Percentiles rank a stretch among this genome's conserved stretches.
phyloP scores from a whole-genome alignment of 35 echinoderm and acorn worm species.

The Patiria miniata region DNA sequence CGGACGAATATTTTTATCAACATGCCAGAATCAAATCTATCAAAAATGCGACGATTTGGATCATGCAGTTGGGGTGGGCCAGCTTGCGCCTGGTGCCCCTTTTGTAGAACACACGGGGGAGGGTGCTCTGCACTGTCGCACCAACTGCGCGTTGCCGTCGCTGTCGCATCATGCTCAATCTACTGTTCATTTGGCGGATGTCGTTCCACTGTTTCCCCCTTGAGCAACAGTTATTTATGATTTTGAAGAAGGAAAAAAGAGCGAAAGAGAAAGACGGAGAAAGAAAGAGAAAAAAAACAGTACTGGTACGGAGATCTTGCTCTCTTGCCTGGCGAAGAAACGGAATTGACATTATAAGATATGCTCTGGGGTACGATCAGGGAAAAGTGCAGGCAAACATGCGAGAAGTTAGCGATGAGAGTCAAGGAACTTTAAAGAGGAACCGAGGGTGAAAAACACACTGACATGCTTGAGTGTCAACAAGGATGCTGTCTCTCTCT shows the following conservation, averaged over 20 bases:
- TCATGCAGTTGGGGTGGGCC: no score
- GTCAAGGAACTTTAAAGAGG: conserved; percentile 27
- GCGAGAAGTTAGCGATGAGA: not conserved
- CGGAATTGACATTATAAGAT: conserved; percentile 6
- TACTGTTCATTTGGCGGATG: conserved; percentile 23
- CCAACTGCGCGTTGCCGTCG: not conserved
- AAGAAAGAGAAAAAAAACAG: no score
- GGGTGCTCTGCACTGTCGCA: not conserved
- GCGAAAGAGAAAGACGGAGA: not conserved
- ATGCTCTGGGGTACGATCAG: conserved; percentile 19
- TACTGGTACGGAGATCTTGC: no score
- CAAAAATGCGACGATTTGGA: no score
- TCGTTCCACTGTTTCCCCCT: not conserved
- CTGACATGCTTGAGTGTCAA: no score
- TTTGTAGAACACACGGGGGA: no score
- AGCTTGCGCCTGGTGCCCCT: no score
- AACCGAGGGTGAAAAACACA: no score
- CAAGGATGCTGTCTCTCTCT: no score
- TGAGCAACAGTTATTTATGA: conserved; percentile 22
- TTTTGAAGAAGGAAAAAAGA: not conserved
- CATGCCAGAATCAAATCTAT: no score
- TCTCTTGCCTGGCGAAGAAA: not conserved
- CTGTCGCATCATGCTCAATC: not conserved
- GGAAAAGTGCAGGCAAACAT: conserved; percentile 17
- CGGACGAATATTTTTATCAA: no score